Evolutionary conservation across 2,888 invertebrate genomes (phyloP).

Genomic region (Platycheirus albimanus): DNA sequence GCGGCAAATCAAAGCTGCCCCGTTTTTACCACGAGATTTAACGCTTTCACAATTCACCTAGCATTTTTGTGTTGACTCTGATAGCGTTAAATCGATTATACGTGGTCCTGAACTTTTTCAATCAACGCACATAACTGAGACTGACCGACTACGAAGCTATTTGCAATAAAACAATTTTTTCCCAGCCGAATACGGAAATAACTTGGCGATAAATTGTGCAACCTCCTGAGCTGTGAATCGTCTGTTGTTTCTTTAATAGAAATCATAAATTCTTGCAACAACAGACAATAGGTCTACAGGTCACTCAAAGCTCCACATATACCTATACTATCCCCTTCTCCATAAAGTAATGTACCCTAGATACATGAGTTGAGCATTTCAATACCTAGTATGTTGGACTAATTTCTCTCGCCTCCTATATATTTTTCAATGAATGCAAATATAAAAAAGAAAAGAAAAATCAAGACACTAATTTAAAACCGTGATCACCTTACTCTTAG

Average conservation of each 20-base stretch:
- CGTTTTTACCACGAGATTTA: neutral
- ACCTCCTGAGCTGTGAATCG: constrained; percentile 1
- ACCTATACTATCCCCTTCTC: constrained; percentile 9
- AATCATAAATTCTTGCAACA: constrained; percentile 61
- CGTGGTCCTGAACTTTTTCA: constrained; percentile 4
- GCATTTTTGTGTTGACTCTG: no score
- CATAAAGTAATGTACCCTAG: constrained; percentile 31
- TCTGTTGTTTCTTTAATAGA: constrained; percentile 27
- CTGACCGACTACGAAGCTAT: no score
- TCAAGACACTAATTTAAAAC: constrained; percentile 58
- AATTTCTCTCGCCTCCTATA: constrained; percentile 61
- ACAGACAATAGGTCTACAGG: constrained; percentile 65
- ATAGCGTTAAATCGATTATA: neutral
- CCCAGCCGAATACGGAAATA: constrained; percentile 40
- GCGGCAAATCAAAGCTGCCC: neutral
- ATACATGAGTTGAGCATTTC: neutral
- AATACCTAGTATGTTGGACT: constrained; percentile 49
- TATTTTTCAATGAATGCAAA: constrained; percentile 42
- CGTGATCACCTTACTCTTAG: constrained; percentile 57
- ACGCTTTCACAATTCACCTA: constrained; percentile 1
- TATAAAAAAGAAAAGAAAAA: constrained; percentile 11
- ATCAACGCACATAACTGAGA: neutral
- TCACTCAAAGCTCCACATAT: constrained; percentile 33
- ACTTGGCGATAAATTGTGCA: constrained; percentile 36
- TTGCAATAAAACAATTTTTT: constrained; percentile 20